Percentiles rank a stretch among this genome's conserved stretches.
Conservation (phyloP, 1,140 invertebrate genomes). For the Bicyclus anynana region DNA sequence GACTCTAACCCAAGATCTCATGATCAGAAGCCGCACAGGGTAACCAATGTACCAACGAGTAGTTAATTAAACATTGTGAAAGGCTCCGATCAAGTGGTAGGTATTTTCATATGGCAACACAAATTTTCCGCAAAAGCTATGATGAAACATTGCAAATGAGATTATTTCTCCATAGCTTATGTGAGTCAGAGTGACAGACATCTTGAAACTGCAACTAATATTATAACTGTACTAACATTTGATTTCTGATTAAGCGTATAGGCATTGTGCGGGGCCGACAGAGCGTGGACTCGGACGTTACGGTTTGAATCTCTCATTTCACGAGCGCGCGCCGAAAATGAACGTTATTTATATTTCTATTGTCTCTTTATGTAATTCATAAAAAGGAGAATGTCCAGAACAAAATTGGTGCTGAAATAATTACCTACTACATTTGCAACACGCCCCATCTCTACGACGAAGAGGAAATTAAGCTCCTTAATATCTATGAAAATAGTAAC, state of each 20-base stretch:
- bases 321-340: neutral
- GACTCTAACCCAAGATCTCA: no score
- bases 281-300: conserved; percentile 11
- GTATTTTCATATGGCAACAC: neutral
- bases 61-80: no score
- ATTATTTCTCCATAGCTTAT: neutral
- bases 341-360: neutral
- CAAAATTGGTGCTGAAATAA: no score
- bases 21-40: no score
- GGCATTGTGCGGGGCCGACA: conserved; percentile 9
- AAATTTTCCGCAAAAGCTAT: neutral
- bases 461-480: no score
- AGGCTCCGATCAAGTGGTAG: no score
- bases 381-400: no score
- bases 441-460: no score
- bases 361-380: neutral
- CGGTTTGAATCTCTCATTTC: conserved; percentile 4
- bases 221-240: neutral
- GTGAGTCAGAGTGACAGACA: neutral
- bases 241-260: conserved; percentile 1
- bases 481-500: no score
- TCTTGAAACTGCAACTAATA: neutral
- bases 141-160: neutral
- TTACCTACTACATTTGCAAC: no score
- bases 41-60: no score